Conservation (phyloP, 2,113 vertebrate genomes). For the Proterorhinus semilunaris region DNA sequence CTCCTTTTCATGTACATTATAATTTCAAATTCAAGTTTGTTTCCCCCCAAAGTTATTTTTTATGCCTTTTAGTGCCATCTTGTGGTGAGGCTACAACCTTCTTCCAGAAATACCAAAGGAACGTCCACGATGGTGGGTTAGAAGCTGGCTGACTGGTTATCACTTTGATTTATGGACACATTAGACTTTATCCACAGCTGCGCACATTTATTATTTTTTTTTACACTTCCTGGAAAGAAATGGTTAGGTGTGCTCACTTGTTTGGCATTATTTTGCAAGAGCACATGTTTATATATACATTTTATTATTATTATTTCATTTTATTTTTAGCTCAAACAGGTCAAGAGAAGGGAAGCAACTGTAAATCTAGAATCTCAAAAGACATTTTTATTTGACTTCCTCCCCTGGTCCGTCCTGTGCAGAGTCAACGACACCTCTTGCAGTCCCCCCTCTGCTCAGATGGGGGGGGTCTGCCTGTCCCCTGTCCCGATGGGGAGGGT, state of each 20-base stretch:
- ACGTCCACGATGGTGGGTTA: not conserved
- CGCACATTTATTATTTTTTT: too few relatives aligned
- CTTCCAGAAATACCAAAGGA: not conserved
- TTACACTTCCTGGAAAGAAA: too few relatives aligned
- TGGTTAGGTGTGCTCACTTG: too few relatives aligned
- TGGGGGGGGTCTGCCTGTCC: not conserved
- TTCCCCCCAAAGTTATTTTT: too few relatives aligned
- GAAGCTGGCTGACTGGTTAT: not conserved
- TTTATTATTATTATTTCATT: not conserved
- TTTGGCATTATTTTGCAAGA: too few relatives aligned
- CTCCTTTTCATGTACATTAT: too few relatives aligned
- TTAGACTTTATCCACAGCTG: too few relatives aligned
- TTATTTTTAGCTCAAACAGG: not conserved
- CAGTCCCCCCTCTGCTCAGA: slow-evolving; percentile 5
- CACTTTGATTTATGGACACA: too few relatives aligned
- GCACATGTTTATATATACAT: too few relatives aligned
- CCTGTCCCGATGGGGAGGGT: slow-evolving; percentile 2
- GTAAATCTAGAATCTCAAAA: not conserved
- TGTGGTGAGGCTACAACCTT: not conserved
- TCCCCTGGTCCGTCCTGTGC: not conserved
- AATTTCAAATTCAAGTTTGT: too few relatives aligned
- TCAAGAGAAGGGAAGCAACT: not conserved
- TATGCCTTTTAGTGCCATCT: not conserved
- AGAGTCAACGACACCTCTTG: too few relatives aligned
- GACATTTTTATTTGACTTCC: not conserved